These are phyloP conservation scores for Nephotettix cincticeps DNA, from an alignment of 1,140 invertebrate species.

Conservation along the genomic window DNA sequence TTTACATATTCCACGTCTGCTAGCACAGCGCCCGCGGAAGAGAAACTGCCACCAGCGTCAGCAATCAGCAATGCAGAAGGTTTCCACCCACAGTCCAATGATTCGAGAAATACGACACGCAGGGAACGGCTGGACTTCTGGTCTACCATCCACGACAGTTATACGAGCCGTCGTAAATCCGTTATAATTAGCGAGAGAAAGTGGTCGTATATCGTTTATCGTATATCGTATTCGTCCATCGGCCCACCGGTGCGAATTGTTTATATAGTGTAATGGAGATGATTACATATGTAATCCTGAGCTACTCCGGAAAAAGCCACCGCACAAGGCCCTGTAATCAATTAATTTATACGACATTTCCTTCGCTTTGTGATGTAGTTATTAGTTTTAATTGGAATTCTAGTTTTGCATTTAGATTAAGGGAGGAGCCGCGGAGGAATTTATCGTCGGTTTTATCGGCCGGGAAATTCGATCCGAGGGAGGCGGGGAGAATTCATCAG, in stretches of 20 bases:
- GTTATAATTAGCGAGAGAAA: slow-evolving; percentile 10
- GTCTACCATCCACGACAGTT: background rate
- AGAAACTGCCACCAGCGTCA: background rate
- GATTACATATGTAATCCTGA: background rate
- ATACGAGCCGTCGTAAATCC: background rate
- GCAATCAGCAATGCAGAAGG: background rate
- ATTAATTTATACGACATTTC: background rate
- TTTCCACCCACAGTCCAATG: background rate
- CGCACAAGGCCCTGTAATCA: background rate
- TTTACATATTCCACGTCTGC: too few relatives aligned
- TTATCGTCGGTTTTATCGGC: background rate
- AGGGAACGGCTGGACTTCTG: background rate
- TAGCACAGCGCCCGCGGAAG: too few relatives aligned
- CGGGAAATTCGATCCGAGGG: background rate
- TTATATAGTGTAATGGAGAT: slow-evolving; percentile 12
- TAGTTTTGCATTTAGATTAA: slow-evolving; percentile 22
- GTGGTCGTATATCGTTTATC: background rate
- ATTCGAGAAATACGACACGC: background rate
- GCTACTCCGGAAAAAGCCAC: too few relatives aligned
- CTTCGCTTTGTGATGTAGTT: slow-evolving; percentile 10
- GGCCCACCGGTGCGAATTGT: background rate
- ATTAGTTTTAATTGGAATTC: slow-evolving; percentile 20
- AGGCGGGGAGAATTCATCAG: slow-evolving; percentile 14
- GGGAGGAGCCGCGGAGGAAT: background rate
- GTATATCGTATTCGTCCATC: background rate